phyloP scores from a whole-genome alignment of 2,888 invertebrate genomes.

The Marronus borbonicus region DNA sequence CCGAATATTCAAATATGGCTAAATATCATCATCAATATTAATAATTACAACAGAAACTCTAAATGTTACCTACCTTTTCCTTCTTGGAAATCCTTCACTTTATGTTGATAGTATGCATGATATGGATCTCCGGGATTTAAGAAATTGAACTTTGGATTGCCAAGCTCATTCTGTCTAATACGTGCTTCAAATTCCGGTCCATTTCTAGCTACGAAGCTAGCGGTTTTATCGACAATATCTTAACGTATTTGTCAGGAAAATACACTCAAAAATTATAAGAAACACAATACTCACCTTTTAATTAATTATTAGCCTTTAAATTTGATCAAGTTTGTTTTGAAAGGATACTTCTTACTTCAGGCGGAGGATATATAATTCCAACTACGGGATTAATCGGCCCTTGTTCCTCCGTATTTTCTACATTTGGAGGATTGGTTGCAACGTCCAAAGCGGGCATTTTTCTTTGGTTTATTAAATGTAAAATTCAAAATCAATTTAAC shows the following conservation, averaged over 20 bases:
- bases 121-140: constrained; percentile 97
- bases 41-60: constrained; percentile 15
- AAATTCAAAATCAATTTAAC: too few species aligned
- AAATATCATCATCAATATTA: constrained; percentile 63
- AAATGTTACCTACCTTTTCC: constrained; percentile 79
- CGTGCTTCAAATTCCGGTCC: constrained; percentile 99
- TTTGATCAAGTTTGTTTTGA: constrained; percentile 2
- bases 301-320: neutral
- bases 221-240: constrained; percentile 99
- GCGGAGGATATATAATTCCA: constrained; percentile 99
- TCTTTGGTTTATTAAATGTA: neutral
- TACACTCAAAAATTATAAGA: constrained; percentile 49
- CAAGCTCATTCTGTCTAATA: constrained; percentile 97
- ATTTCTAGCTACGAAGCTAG: constrained; percentile 98
- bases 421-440: constrained; percentile 54
- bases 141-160: constrained; percentile 99
- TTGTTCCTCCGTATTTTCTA: constrained; percentile 61
- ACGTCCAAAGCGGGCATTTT: constrained; percentile 68
- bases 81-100: constrained; percentile 95
- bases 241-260: constrained; percentile 70
- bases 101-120: constrained; percentile 98
- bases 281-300: constrained; percentile 35
- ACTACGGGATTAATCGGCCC: constrained; percentile 74
- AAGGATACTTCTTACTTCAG: constrained; percentile 99
- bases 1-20: constrained; percentile 69